Base-by-base conservation (phyloP, 1,140 invertebrate genomes). In the Bilobella aurantiaca region DNA sequence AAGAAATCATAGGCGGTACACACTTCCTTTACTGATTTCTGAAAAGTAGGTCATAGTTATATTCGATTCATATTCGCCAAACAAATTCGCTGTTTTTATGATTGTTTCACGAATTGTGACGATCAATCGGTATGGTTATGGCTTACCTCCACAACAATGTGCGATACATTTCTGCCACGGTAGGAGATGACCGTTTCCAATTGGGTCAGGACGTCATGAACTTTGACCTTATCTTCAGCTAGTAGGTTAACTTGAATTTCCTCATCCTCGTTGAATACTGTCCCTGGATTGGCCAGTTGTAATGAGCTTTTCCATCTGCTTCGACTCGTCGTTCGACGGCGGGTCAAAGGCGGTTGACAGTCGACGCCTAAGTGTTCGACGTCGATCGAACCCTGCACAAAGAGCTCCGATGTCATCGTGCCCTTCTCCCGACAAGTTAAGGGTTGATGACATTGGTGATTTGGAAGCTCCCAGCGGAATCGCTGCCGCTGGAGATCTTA, bases 1-100 rank as follows among this genome's bases (percentile, higher is more conserved):
- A 66, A 28, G 16, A 72, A 70, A 37, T 66, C 65, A 49, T 74
- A 74, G 0, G 64, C 37, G 3, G 58, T 66, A 57, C 73, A 74
- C 25, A 74, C 31, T 12, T 73, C 59, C 34, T 66, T 68, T 1
- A 73, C 66, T 0, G 63, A 37, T 65, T 65, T 57, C 70, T 72
- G 53, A 5, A 67, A 65, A 61, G n/a, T n/a, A n/a, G n/a, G n/a
- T n/a, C n/a, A n/a, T n/a, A n/a, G n/a, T n/a, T n/a, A n/a, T n/a
- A n/a, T n/a, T n/a, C n/a, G n/a, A n/a, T n/a, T n/a, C n/a, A n/a
- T n/a, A n/a, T n/a, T n/a, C n/a, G n/a, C n/a, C n/a, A n/a, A n/a
- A n/a, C n/a, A n/a, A n/a, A n/a, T n/a, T n/a, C n/a, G n/a, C n/a
- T n/a, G n/a, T n/a, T n/a, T n/a, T n/a, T n/a, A n/a, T n/a, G n/a